These are phyloP conservation scores for Nowickia ferox DNA, from an alignment of 2,888 invertebrate genomes.

Conservation along the genomic window DNA sequence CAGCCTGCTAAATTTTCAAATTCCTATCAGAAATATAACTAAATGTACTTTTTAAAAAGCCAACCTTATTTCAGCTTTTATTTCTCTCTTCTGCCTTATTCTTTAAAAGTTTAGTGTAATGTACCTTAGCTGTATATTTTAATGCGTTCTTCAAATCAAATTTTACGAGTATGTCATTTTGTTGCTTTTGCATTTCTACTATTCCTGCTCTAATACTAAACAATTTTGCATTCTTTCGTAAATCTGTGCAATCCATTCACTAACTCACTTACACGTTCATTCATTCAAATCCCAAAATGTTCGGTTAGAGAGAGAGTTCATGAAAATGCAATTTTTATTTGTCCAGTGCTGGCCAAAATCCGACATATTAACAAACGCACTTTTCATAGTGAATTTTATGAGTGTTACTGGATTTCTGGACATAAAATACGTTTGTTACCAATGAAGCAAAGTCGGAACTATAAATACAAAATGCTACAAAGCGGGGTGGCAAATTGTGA, in stretches of 20 bases:
- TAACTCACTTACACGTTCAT: constrained; percentile 51
- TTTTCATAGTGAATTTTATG: constrained; percentile 64
- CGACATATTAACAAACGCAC: constrained; percentile 65
- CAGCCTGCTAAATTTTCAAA: no score
- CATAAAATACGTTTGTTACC: constrained; percentile 64
- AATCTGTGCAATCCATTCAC: constrained; percentile 76
- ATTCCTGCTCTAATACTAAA: constrained; percentile 6
- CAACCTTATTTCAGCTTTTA: background rate
- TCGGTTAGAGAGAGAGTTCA: constrained; percentile 80
- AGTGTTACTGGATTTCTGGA: constrained; percentile 44
- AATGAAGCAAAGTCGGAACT: constrained; percentile 41
- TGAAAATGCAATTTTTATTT: constrained; percentile 83
- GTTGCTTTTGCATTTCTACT: constrained; percentile 8
- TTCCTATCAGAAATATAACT: no score
- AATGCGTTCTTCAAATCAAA: constrained; percentile 41
- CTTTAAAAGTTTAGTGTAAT: background rate
- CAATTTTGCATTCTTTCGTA: constrained; percentile 54
- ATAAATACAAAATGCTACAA: constrained; percentile 50
- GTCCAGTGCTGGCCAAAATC: constrained; percentile 28
- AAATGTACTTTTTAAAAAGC: no score
- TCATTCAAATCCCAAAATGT: constrained; percentile 67
- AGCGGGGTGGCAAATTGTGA: background rate
- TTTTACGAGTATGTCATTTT: constrained; percentile 6
- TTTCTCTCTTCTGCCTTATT: constrained; percentile 14
- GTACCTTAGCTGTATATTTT: background rate